phyloP scores from a whole-genome alignment of 2,888 invertebrate species.

The Drosophila robusta region DNA sequence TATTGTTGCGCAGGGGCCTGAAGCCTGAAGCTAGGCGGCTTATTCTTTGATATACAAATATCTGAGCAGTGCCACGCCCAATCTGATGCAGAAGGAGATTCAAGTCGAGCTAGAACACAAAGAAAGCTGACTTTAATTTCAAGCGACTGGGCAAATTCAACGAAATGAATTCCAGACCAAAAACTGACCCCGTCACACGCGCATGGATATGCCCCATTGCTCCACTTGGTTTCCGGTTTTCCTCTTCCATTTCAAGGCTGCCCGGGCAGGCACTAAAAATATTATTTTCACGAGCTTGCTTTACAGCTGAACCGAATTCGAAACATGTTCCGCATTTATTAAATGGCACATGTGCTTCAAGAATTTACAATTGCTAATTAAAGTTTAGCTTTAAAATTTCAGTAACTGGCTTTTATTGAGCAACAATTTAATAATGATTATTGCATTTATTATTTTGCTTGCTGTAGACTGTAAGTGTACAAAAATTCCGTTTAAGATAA shows the following conservation, averaged over 20 bases:
- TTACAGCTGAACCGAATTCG: too few species aligned
- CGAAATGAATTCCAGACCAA: constrained; percentile 62
- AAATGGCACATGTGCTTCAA: not conserved
- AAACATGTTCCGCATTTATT: too few species aligned
- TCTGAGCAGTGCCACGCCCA: constrained; percentile 21
- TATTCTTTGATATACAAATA: constrained; percentile 44
- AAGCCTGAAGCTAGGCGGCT: constrained; percentile 38
- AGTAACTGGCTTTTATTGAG: not conserved
- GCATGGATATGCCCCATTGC: too few species aligned
- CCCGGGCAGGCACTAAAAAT: not conserved
- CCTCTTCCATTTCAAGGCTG: constrained; percentile 13
- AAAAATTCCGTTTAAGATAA: too few species aligned
- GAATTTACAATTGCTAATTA: constrained; percentile 4
- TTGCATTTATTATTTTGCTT: constrained; percentile 8
- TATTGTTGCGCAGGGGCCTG: constrained; percentile 36
- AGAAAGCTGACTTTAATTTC: constrained; percentile 23
- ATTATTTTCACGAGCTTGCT: too few species aligned
- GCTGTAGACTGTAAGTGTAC: too few species aligned
- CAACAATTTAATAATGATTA: constrained; percentile 18
- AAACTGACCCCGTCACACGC: constrained; percentile 47
- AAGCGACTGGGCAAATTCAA: constrained; percentile 49
- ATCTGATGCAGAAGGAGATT: constrained; percentile 15
- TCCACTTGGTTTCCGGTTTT: too few species aligned
- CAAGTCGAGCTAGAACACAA: constrained; percentile 2
- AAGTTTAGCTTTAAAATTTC: not conserved